Base-by-base conservation (phyloP, 2,797 vertebrate species). In the Merluccius polli region DNA sequence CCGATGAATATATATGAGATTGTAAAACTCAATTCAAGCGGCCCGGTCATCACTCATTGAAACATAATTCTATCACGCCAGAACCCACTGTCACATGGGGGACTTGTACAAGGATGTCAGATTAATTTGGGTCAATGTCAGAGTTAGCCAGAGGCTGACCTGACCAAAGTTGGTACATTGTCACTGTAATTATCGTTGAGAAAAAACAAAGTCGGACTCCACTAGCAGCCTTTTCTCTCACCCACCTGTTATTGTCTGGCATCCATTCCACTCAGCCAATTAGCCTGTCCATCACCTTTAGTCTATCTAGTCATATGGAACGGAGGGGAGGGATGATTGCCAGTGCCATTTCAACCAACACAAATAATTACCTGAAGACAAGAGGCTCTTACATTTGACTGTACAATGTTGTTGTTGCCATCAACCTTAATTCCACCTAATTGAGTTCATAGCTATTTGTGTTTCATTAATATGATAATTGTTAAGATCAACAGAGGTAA, bases 1-100 rank as follows among this genome's bases (percentile, higher is more conserved):
- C 84, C 84, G 85, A 90, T 91, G 88, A 92, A 91, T 92, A 90
- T 84, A 87, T 83, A 91, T 89, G 87, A 89, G 87, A 79, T 72
- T 84, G 75, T 63, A 68, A 76, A 83, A 71, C 71, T 30, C 76
- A 86, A 88, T 80, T 79, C 80, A 84, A 81, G 82, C 79, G 81
- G 24, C n/a, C 68, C 73, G 74, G 76, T 75, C 81, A 82, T 85
- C 68, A 81, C 82, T 90, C 81, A 83, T 73, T 77, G 77, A 73
- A 8, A 79, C 29, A 27, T 85, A 76, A 83, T 83, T 84, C 73
- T 81, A 75, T 67, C 70, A 79, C 83, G 75, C 74, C 83, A 75
- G 83, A 82, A 75, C 79, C 78, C 77, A 85, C 77, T 72, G 73
- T 82, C 77, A 73, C 70, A 79, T 72, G 79, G 72, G 24, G n/a